These are phyloP conservation scores for Saguinus midas DNA, from an alignment of 2,113 vertebrate species.

Conservation along the genomic window DNA sequence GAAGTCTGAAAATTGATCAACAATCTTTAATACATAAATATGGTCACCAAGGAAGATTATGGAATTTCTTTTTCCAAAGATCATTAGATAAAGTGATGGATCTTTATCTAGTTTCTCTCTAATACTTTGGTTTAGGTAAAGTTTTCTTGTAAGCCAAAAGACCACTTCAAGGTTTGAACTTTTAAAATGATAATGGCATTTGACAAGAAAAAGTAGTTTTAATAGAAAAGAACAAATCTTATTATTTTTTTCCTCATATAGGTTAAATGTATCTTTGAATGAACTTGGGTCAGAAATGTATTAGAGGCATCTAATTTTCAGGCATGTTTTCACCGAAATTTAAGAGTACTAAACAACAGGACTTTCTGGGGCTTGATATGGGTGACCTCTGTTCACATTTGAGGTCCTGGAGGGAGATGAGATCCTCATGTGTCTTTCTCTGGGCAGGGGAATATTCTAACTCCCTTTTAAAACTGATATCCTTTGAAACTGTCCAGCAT, in stretches of 20 bases:
- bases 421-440: background rate
- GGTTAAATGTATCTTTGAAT: constrained; percentile 26
- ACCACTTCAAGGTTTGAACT: constrained; percentile 30
- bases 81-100: constrained; percentile 2
- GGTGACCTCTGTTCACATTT: background rate
- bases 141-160: constrained; percentile 39
- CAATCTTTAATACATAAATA: constrained; percentile 50
- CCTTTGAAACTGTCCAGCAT: background rate
- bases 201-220: constrained; percentile 31
- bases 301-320: background rate
- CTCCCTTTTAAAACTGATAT: background rate
- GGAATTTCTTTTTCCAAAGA: constrained; percentile 47
- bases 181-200: constrained; percentile 47
- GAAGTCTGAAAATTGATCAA: constrained; percentile 29
- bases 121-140: background rate
- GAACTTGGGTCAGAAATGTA: background rate
- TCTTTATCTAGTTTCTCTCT: background rate
- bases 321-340: background rate
- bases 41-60: constrained; percentile 29
- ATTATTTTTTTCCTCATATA: background rate
- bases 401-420: background rate
- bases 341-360: background rate
- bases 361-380: background rate
- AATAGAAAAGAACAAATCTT: constrained; percentile 44
- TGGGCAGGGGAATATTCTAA: background rate